Base-by-base conservation (phyloP, 2,797 vertebrate genomes). In the Sebastes variabilis region DNA sequence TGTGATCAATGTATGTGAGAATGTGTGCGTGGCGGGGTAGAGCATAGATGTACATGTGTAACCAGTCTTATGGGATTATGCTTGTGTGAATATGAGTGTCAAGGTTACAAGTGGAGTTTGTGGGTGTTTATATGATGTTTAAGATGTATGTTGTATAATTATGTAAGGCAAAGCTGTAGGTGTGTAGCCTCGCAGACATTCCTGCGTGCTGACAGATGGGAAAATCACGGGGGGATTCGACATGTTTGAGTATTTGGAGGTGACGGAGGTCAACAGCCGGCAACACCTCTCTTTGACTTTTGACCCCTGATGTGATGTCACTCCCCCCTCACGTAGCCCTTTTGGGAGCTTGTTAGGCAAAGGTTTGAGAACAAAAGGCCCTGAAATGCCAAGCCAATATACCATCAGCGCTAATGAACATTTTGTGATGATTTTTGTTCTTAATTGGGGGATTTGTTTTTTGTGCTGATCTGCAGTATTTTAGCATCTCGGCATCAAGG, bases 401-500 rank as follows among this genome's bases (percentile, higher is more conserved):
- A 83, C 74, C 66, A 24, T 90, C 81, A 82, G 84, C 67, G 1
- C 82, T 90, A 92, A 94, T 91, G 88, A 92, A 92, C 83, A 80
- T 88, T 89, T 84, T 79, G 54, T 71, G 86, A 82, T 71, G 86
- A 82, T 82, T 87, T 85, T 87, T 77, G 13, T 72, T 89, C 77
- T 87, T 93, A 92, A 92, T 92, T 91, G 81, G 86, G 60, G 62
- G 25, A 62, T 82, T 80, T 66, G 68, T 83, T 52, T 79, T 85
- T 89, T 83, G 34, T 92, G 91, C 92, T 90, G 91, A 93, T 88
- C 61, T 81, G 85, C 89, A 87, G 79, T 84, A 89, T 93, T 91
- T 91, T 75, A 88, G 80, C 83, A 89, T 87, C 66, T 80, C 88
- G 3, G 79, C 78, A 87, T 88, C 86, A 93, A 93, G 90, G 87